Base-by-base conservation (phyloP, 2,797 vertebrate genomes). In the Psittacula derbiana region DNA sequence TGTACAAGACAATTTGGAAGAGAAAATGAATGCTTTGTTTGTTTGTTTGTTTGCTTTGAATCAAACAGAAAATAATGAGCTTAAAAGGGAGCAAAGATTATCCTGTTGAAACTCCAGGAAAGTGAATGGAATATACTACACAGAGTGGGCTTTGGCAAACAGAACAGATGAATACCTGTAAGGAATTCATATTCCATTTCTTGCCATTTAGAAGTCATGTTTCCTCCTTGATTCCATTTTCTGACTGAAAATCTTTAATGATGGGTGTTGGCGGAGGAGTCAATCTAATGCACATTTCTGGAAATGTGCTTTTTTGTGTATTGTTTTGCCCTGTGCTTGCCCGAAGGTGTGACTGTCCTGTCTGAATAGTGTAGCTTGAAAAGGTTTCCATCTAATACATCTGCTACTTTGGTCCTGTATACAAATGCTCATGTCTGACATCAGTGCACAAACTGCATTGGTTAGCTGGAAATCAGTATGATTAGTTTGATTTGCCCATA, bases 401-500 rank as follows among this genome's bases (percentile, higher is more conserved):
- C 41, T 79, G 8, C n/a, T 75, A 4, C 30, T 67, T 84, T 36
- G 25, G 38, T 80, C 16, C 40, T 33, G 25, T 47, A 2, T 30
- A 8, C 1, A 4, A 80, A 28, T 12, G 10, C 20, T 75, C 2
- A 6, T 0, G 4, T 40, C 43, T 36, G 46, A 14, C 2, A 4
- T 88, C 24, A 30, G 33, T 55, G 31, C 21, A 40, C 23, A 30
- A 21, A 50, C 31, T 75, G 18, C 20, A 25, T 7, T 80, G 44
- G 11, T 84, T 92, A 76, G 43, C 38, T 95, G 78, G 58, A 70
- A 80, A 38, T 66, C 8, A 5, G 2, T 17, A 12, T 71, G 18
- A 33, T 79, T 33, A 41, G 12, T 71, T 83, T 0, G 0, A 3
- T 40, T 80, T 47, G 24, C 66, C 70, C 86, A 73, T 71, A n/a